phyloP scores from a whole-genome alignment of 2,888 invertebrate species.

The Odontocolon sp. region DNA sequence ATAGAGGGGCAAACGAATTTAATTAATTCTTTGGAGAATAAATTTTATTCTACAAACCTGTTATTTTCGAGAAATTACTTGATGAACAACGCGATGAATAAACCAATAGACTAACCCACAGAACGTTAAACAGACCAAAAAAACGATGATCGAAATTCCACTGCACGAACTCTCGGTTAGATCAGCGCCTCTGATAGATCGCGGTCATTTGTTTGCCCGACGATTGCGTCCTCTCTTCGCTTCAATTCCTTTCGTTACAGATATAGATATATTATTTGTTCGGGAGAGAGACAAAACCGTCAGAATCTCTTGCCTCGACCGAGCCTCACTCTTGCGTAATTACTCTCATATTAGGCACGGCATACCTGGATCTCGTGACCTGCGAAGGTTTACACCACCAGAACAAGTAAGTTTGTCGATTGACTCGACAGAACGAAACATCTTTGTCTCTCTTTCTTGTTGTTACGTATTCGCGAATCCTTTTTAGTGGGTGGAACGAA shows the following conservation, averaged over 20 bases:
- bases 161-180: conserved; percentile 46
- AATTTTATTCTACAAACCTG: too few species aligned
- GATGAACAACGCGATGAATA: too few species aligned
- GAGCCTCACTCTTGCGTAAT: conserved; percentile 43
- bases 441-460: too few species aligned
- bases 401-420: too few species aligned
- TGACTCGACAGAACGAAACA: too few species aligned
- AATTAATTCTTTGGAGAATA: too few species aligned
- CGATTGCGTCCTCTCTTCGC: conserved; percentile 65
- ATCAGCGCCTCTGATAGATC: conserved; percentile 72
- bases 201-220: conserved; percentile 76
- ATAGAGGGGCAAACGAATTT: too few species aligned
- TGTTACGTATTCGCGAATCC: too few species aligned
- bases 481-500: too few species aligned
- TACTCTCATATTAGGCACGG: conserved; percentile 25
- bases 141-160: background rate
- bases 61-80: too few species aligned
- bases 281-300: conserved; percentile 26
- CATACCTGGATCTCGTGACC: conserved; percentile 39
- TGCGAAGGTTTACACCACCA: conserved; percentile 6
- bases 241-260: conserved; percentile 54
- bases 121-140: background rate
- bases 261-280: conserved; percentile 3
- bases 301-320: conserved; percentile 31
- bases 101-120: too few species aligned